Percentiles rank a stretch among this genome's conserved stretches.
phyloP scores from a whole-genome alignment of 2,888 invertebrate species.

The Mactromeris polynyma region DNA sequence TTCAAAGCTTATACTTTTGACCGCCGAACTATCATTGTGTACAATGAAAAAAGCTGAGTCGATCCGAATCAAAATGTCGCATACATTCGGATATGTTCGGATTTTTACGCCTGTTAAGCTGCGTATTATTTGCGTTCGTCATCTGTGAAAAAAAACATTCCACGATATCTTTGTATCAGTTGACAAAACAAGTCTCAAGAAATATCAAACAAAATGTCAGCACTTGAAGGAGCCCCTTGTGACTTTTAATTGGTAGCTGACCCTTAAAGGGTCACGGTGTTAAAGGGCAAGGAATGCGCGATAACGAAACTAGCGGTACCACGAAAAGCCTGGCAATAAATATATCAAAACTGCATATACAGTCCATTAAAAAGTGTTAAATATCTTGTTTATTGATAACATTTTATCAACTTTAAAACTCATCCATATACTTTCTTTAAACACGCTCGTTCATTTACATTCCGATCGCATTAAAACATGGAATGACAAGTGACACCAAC shows the following conservation, averaged over 20 bases:
- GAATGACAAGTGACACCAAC: slow-evolving; percentile 47
- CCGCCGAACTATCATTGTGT: too few species aligned
- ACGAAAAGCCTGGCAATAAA: slow-evolving; percentile 18
- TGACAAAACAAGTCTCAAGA: slow-evolving; percentile 25
- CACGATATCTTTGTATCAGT: slow-evolving; percentile 5
- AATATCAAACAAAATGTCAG: slow-evolving; percentile 43
- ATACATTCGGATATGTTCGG: neutral
- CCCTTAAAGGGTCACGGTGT: slow-evolving; percentile 44
- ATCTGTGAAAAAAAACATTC: neutral
- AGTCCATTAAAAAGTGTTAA: slow-evolving; percentile 40
- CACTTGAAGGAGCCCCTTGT: slow-evolving; percentile 36
- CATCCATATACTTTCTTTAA: slow-evolving; percentile 9
- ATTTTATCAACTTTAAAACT: slow-evolving; percentile 46
- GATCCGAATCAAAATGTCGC: neutral
- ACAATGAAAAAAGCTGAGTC: neutral
- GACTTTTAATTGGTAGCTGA: slow-evolving; percentile 35
- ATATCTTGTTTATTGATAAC: slow-evolving; percentile 35
- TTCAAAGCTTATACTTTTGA: too few species aligned
- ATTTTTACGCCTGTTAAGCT: neutral
- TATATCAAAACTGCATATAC: slow-evolving; percentile 16
- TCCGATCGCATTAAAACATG: neutral
- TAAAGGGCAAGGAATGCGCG: slow-evolving; percentile 37
- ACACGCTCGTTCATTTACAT: neutral
- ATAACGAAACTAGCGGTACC: slow-evolving; percentile 27
- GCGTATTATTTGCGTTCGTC: slow-evolving; percentile 6